Base-by-base conservation (phyloP, 1,140 invertebrate species). In the Drosophila insularis region DNA sequence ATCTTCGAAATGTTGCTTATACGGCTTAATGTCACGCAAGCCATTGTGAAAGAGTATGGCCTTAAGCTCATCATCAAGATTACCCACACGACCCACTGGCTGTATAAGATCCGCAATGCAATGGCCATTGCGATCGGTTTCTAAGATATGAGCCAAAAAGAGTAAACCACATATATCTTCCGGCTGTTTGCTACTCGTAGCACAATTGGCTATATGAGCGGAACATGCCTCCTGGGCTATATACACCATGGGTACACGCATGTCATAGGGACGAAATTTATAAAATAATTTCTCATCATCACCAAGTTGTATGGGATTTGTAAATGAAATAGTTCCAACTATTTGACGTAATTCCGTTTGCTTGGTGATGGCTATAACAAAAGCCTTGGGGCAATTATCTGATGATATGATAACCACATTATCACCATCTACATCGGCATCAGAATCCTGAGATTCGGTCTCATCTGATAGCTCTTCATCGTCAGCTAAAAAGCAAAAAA, bases 31-130 rank as follows among this genome's bases (percentile, higher is more conserved):
- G 35, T 91, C 82, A 0, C 77, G 94, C 59, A 99, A 93, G 81
- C 94, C 93, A 92, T 96, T 95, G 90, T 97, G 95, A 8, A 95
- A 92, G 50, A 99, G 92, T 87, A 98, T 95, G 8, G 96, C 96
- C 86, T 94, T 93, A 4, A 95, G 95, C 93, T 98, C 97, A 46
- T 94, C 93, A 46, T 95, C 94, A 74, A 98, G 93, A 76, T 97
- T 94, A 7, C 95, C 96, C 46, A 93, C 93, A 66, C 94, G 92
- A 0, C 98, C 98, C 54, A 98, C 92, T 61, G 94, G 93, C 80
- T 94, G 92, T 13, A 95, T 74, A 54, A 98, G 92, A 75, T 93
- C 93, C 3, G 96, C 94, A 31, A 94, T 78, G 40, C 95, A 95
- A 69, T 93, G 93, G 1, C 93, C 93, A 76, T 94, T 93, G 95